A percentile compares a stretch with the other conserved stretches of the same genome.
phyloP scores from a whole-genome alignment of 1,140 invertebrate genomes.

The Phenacoccus solenopsis region DNA sequence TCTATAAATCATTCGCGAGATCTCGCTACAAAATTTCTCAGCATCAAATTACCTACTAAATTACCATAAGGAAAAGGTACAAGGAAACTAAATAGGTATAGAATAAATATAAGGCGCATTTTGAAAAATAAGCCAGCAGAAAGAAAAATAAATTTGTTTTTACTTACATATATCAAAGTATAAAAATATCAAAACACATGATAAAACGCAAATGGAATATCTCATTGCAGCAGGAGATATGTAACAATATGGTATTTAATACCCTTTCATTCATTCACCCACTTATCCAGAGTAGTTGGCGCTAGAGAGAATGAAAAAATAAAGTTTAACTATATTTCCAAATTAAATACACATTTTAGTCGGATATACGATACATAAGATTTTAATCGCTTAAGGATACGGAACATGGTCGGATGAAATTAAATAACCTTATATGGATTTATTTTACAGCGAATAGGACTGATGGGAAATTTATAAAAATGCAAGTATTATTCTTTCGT shows the following conservation, averaged over 20 bases:
- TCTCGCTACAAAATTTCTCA: too few relatives aligned
- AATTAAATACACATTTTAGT: not conserved
- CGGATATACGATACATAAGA: not conserved
- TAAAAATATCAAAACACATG: constrained; percentile 16
- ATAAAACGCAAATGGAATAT: constrained; percentile 15
- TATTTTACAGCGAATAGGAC: too few relatives aligned
- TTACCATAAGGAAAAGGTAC: too few relatives aligned
- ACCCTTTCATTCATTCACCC: not conserved
- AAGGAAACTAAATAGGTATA: not conserved
- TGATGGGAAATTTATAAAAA: too few relatives aligned
- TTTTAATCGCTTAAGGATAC: not conserved
- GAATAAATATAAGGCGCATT: not conserved
- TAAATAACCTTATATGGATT: too few relatives aligned
- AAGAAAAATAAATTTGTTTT: not conserved
- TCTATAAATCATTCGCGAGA: too few relatives aligned
- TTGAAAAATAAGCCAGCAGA: not conserved
- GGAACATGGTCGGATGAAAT: too few relatives aligned
- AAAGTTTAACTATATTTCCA: not conserved
- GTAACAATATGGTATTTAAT: constrained; percentile 6
- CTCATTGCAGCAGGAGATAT: constrained; percentile 3
- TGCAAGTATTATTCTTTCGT: too few relatives aligned
- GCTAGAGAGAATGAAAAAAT: constrained; percentile 5
- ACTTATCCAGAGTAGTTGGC: constrained; percentile 1
- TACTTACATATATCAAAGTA: constrained; percentile 12
- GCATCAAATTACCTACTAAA: too few relatives aligned